Conservation (phyloP, 2,888 invertebrate species). For the Parelbella ahira region DNA sequence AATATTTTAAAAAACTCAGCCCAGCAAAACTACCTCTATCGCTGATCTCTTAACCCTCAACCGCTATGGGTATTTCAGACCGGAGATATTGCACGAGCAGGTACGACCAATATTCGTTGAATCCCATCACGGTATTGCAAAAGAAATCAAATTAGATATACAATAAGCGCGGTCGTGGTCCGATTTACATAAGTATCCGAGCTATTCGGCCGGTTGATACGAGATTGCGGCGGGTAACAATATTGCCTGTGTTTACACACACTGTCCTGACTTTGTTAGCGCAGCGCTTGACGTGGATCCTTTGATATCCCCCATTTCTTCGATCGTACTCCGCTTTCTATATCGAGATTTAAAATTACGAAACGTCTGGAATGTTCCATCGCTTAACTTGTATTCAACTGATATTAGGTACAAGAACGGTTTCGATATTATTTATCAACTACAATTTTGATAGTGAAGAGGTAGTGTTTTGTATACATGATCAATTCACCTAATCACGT, state of each 20-base stretch:
- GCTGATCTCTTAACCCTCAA: slow-evolving; percentile 70
- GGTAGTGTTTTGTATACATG: too few species aligned
- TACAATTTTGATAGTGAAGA: too few species aligned
- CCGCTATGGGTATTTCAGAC: slow-evolving; percentile 49
- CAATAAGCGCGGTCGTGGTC: slow-evolving; percentile 74
- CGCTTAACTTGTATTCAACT: slow-evolving; percentile 20
- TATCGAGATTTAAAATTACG: slow-evolving; percentile 23
- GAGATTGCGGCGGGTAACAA: slow-evolving; percentile 72
- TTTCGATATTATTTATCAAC: too few species aligned
- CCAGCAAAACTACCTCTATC: slow-evolving; percentile 58
- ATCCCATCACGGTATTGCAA: slow-evolving; percentile 74
- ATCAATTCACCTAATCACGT: too few species aligned
- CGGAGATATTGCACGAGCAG: slow-evolving; percentile 65
- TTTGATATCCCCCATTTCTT: slow-evolving; percentile 27
- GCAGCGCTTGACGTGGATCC: slow-evolving; percentile 42
- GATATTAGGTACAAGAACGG: too few species aligned
- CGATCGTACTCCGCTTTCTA: slow-evolving; percentile 21
- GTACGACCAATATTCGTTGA: slow-evolving; percentile 68
- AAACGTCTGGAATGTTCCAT: slow-evolving; percentile 21
- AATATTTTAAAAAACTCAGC: slow-evolving; percentile 75
- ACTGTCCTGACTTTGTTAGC: slow-evolving; percentile 41
- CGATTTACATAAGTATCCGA: slow-evolving; percentile 77
- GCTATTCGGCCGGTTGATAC: slow-evolving; percentile 74
- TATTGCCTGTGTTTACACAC: slow-evolving; percentile 62
- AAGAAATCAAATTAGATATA: slow-evolving; percentile 80